Evolutionary conservation across 1,140 invertebrate species (phyloP), one percentile per base, ranked within the genome.

Genomic region (Drosophila parvula): DNA sequence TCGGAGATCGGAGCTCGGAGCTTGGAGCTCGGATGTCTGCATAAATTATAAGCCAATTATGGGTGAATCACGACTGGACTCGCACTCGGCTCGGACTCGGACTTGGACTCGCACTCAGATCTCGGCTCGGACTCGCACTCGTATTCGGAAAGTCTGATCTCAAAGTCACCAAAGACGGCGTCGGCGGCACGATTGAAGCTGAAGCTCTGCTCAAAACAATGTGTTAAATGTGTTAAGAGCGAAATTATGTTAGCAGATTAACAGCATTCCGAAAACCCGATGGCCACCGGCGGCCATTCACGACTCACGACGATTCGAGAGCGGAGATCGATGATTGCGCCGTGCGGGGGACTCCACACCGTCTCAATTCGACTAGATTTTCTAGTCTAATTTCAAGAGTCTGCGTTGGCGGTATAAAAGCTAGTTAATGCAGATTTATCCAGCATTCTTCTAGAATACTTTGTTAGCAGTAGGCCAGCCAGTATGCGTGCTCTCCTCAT

Each of bases 231-330:
- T 89, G 84, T 89, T 89, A 89, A 89, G 84, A 89, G 84, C 84
- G 84, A 89, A 89, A 89, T 89, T 89, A 89, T 89, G 84, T 89
- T 89, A 89, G 82, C 84, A 89, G 84, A 89, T 89, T 89, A 81
- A 78, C 84, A 89, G 70, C 84, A 89, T 89, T 89, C 85, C 84
- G 61, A 78, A 75, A 77, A 70, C 76, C 61, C 57, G 78, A 84
- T 70, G 36, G 62, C 79, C 82, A 79, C 71, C 70, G 36, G 59
- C 38, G 28, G 50, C 63, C 57, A 67, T 73, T 74, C 57, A 43
- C 70, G 50, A 65, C 27, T 63, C 51, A 59, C 70, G 61, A 67
- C 53, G 61, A 67, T 53, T 68, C 45, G 69, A 32, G 41, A 58
- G 65, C 61, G 34, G 41, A 44, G 56, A 67, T 65, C 65, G 55